Percentiles rank a stretch among this genome's conserved stretches.
These are phyloP conservation scores for Aricia artaxerxes DNA, from an alignment of 2,888 invertebrate genomes.

Conservation along the genomic window DNA sequence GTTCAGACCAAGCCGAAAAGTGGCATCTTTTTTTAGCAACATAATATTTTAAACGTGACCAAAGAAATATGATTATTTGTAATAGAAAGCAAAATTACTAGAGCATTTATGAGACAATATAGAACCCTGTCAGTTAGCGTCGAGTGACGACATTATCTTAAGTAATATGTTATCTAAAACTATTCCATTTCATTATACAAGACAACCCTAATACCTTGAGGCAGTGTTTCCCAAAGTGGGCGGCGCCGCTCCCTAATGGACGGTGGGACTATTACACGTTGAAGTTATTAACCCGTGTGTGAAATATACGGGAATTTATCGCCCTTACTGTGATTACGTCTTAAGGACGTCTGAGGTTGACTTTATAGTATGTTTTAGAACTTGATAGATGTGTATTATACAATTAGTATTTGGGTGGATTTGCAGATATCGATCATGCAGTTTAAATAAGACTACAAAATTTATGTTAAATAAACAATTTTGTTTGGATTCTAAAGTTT, in stretches of 20 bases:
- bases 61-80: background rate
- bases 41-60: background rate
- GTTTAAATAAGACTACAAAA: background rate
- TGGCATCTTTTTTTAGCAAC: background rate
- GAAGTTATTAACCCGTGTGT: constrained; percentile 20
- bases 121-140: constrained; percentile 14
- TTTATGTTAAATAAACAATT: background rate
- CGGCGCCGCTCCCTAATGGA: constrained; percentile 16
- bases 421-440: background rate
- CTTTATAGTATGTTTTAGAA: background rate
- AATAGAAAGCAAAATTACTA: constrained; percentile 23
- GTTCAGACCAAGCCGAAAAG: background rate
- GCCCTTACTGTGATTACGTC: constrained; percentile 1
- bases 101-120: constrained; percentile 7
- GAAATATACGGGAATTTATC: constrained; percentile 5
- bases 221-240: constrained; percentile 29
- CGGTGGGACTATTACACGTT: constrained; percentile 17
- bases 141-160: constrained; percentile 28
- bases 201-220: constrained; percentile 31
- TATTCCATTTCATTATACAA: constrained; percentile 31
- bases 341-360: background rate
- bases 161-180: constrained; percentile 31
- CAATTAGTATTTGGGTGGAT: background rate
- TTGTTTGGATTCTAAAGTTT: background rate
- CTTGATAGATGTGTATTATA: background rate